Conservation (phyloP, 2,888 invertebrate genomes). For the Cremastobaeus sp. region DNA sequence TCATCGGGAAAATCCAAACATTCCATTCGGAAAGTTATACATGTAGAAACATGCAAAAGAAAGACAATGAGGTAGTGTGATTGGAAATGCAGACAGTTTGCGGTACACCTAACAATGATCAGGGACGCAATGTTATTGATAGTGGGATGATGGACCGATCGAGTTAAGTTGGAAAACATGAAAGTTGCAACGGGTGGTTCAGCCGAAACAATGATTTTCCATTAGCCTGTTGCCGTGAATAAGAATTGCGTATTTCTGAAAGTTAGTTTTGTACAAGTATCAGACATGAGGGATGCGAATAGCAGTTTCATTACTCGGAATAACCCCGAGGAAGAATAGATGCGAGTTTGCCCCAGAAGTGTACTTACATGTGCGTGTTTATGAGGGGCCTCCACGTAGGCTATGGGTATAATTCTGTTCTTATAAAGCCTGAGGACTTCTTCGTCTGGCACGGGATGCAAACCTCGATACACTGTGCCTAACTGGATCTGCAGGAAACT, state of each 20-base stretch:
- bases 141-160: neutral
- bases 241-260: conserved; percentile 19
- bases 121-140: neutral
- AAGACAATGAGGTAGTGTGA: conserved; percentile 51
- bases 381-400: conserved; percentile 90
- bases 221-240: conserved; percentile 8
- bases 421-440: conserved; percentile 92
- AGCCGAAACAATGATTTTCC: conserved; percentile 20
- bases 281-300: conserved; percentile 12
- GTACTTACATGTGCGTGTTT: conserved; percentile 84
- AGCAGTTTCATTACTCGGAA: conserved; percentile 25
- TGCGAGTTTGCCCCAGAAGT: neutral
- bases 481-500: conserved; percentile 98
- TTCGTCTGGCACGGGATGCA: conserved; percentile 88
- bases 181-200: conserved; percentile 4
- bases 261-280: conserved; percentile 32
- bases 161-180: neutral
- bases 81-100: conserved; percentile 6
- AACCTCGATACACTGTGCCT: conserved; percentile 94
- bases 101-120: conserved; percentile 3
- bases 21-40: conserved; percentile 62
- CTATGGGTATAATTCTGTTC: conserved; percentile 91
- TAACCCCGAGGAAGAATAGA: conserved; percentile 39
- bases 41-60: conserved; percentile 65
- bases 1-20: conserved; percentile 42